Evolutionary conservation across 2,113 vertebrate species (phyloP).

Genomic region (Poeciliopsis occidentalis): DNA sequence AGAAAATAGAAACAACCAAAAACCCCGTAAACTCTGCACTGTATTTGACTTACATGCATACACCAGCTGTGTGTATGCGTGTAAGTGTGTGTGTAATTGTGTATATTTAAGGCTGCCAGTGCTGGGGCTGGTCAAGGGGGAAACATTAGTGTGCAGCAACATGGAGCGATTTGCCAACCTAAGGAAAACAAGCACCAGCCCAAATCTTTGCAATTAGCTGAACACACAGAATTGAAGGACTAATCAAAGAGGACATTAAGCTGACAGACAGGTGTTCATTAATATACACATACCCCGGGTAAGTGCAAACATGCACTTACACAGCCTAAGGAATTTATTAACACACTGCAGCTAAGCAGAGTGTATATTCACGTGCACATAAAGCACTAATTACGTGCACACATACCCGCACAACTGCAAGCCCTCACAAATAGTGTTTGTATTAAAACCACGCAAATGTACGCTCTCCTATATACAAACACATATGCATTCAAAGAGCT

Average conservation of each 20-base stretch:
- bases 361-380: background rate
- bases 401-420: background rate
- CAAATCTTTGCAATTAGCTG: slow-evolving; percentile 69
- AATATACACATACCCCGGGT: slow-evolving; percentile 40
- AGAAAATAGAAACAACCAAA: background rate
- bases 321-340: slow-evolving; percentile 1
- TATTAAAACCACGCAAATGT: slow-evolving; percentile 17
- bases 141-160: slow-evolving; percentile 59
- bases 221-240: slow-evolving; percentile 65
- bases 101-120: slow-evolving; percentile 7
- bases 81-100: background rate
- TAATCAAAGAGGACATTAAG: slow-evolving; percentile 68
- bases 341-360: slow-evolving; percentile 7
- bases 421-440: slow-evolving; percentile 4
- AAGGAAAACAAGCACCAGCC: slow-evolving; percentile 58
- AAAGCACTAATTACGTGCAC: slow-evolving; percentile 1
- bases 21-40: background rate
- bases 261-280: slow-evolving; percentile 69
- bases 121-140: slow-evolving; percentile 28
- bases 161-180: slow-evolving; percentile 55
- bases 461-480: slow-evolving; percentile 8
- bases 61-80: background rate
- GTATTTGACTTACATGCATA: background rate
- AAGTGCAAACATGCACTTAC: slow-evolving; percentile 15
- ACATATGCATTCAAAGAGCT: slow-evolving; percentile 42